Conservation (phyloP, 2,113 vertebrate genomes). For the Ceyx cyanopectus region DNA sequence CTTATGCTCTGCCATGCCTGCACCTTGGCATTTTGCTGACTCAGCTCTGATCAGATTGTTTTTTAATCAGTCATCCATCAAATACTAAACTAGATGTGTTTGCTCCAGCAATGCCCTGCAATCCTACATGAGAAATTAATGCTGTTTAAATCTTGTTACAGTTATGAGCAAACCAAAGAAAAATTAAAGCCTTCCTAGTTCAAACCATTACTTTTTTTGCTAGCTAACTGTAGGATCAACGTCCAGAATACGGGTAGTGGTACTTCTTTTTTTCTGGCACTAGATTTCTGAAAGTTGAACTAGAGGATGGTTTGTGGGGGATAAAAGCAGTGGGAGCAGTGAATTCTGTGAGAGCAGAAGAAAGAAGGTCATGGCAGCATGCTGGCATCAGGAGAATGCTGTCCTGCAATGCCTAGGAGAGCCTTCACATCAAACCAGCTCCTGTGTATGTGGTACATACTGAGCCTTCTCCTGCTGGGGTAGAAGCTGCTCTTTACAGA, state of each 20-base stretch:
- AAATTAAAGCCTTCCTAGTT: neutral
- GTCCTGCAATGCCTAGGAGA: neutral
- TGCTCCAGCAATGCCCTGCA: neutral
- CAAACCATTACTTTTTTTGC: neutral
- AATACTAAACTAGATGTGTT: neutral
- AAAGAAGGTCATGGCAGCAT: neutral
- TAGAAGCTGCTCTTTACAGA: neutral
- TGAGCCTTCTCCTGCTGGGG: neutral
- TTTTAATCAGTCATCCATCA: neutral
- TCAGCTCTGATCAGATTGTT: neutral
- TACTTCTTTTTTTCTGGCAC: neutral
- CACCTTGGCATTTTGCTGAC: neutral
- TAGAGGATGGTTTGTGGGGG: neutral
- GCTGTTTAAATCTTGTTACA: neutral
- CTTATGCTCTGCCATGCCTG: neutral
- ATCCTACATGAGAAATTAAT: neutral
- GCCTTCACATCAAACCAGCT: neutral
- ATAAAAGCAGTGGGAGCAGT: neutral
- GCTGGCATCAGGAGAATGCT: neutral
- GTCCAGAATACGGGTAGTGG: accelerated
- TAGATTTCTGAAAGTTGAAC: neutral
- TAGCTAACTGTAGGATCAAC: neutral
- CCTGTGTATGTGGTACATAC: neutral
- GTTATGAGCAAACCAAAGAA: neutral
- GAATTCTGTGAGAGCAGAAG: neutral